Percentiles rank a stretch among this genome's conserved stretches.
phyloP scores from a whole-genome alignment of 2,888 invertebrate species.

The Entomobrya multifasciata region DNA sequence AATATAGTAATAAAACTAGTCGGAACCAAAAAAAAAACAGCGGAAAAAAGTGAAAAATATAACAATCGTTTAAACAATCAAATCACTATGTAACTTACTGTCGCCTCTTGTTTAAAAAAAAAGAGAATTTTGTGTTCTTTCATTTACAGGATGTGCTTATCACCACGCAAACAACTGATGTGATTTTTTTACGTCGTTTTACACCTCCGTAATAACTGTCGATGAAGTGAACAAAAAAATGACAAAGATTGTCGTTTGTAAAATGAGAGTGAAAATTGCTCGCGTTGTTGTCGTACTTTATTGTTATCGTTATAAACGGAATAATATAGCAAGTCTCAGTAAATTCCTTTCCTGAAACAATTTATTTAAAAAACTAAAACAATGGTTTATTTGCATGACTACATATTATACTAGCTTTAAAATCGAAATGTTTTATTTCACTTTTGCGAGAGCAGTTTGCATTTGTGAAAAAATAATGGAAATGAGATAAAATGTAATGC shows the following conservation, averaged over 20 bases:
- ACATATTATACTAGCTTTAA: background rate
- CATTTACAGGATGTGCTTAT: conserved; percentile 64
- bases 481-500: background rate
- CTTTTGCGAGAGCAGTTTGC: background rate
- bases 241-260: background rate
- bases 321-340: background rate
- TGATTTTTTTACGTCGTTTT: background rate
- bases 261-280: conserved; percentile 41
- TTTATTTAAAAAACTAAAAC: background rate
- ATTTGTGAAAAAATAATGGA: conserved; percentile 26
- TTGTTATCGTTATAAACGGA: background rate
- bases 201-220: background rate
- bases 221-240: background rate
- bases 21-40: background rate
- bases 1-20: conserved; percentile 5
- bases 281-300: background rate
- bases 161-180: conserved; percentile 18
- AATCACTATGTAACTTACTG: conserved; percentile 13
- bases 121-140: background rate
- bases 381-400: conserved; percentile 1
- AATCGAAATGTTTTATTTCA: background rate
- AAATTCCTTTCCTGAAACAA: background rate
- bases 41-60: background rate
- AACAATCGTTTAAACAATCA: no score
- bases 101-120: conserved; percentile 33